A percentile compares a stretch with the other conserved stretches of the same genome.
phyloP scores from a whole-genome alignment of 2,113 vertebrate species.

The Symphodus melops region DNA sequence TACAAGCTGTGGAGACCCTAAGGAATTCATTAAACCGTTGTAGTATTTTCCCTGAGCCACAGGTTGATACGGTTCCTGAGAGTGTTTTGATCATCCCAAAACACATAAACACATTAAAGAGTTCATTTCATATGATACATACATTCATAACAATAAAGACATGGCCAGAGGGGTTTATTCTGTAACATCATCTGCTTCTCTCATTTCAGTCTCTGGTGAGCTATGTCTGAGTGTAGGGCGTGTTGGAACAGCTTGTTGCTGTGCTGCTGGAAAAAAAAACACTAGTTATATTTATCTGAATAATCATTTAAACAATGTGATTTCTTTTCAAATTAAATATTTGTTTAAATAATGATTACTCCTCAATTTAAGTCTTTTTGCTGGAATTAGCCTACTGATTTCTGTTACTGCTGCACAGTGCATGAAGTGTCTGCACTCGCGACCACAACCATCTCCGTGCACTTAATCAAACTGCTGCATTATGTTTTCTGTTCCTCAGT shows the following conservation, averaged over 20 bases:
- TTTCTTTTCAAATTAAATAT: too few species aligned
- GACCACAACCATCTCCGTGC: too few species aligned
- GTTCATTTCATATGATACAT: background rate
- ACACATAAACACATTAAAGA: background rate
- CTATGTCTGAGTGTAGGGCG: background rate
- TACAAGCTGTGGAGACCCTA: background rate
- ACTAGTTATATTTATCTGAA: background rate
- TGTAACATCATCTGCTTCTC: background rate
- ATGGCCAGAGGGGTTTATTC: background rate
- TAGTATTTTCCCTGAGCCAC: background rate
- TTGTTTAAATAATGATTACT: too few species aligned
- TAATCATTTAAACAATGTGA: background rate
- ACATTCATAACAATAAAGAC: background rate
- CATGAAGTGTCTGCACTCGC: too few species aligned
- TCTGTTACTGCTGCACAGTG: too few species aligned
- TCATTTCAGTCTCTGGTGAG: background rate
- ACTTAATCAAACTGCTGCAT: too few species aligned
- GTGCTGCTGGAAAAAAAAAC: background rate
- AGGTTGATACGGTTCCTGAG: background rate
- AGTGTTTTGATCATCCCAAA: background rate
- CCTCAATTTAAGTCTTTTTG: too few species aligned
- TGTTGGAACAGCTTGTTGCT: too few species aligned
- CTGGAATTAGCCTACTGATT: too few species aligned
- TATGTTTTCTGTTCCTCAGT: too few species aligned
- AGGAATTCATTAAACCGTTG: background rate